phyloP scores from a whole-genome alignment of 2,113 vertebrate genomes.

The Gnathonemus echidnorhynchus region DNA sequence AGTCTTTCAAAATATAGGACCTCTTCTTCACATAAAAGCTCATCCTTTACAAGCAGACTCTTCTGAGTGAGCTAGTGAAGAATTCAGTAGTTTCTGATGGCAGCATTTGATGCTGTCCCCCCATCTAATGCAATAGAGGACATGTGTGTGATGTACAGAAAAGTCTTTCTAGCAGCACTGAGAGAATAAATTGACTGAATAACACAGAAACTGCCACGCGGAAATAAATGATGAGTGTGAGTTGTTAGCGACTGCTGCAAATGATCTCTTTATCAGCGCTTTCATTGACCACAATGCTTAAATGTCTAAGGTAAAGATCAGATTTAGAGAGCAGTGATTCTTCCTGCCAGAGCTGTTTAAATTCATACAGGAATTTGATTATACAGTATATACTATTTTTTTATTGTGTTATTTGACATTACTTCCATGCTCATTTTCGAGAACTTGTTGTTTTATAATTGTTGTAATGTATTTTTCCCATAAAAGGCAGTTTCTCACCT shows the following conservation, averaged over 20 bases:
- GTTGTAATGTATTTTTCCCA: neutral
- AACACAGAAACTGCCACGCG: neutral
- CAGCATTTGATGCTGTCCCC: neutral
- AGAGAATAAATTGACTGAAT: neutral
- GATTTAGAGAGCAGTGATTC: neutral
- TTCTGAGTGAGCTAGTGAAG: neutral
- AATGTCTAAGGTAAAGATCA: neutral
- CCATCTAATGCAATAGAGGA: neutral
- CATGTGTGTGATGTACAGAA: neutral
- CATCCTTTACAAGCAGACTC: neutral
- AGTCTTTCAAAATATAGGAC: neutral
- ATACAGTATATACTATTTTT: neutral
- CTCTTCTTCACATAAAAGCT: neutral
- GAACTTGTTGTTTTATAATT: neutral
- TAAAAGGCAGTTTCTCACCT: neutral
- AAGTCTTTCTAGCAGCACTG: neutral
- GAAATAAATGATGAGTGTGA: constrained; percentile 5
- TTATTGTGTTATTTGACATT: neutral
- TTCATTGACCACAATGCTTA: neutral
- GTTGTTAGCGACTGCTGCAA: neutral
- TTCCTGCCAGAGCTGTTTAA: neutral
- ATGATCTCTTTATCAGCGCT: neutral
- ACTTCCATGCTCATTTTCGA: neutral
- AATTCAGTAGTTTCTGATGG: neutral
- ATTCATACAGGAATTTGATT: neutral